Conservation (phyloP, 1,140 invertebrate genomes). For the Heliconius eleuchia region DNA sequence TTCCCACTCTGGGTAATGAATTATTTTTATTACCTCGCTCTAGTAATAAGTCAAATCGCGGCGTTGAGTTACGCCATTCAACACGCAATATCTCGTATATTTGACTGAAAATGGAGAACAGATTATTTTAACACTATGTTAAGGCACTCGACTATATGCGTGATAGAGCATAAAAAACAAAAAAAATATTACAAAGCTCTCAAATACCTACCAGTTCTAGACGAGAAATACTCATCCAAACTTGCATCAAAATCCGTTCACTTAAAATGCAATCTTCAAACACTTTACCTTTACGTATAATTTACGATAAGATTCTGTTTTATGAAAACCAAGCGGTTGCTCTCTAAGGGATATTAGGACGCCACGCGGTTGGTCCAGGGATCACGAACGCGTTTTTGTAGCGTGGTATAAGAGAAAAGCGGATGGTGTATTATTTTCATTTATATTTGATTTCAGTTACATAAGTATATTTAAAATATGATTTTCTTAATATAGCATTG, state of each 20-base stretch:
- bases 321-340: conserved; percentile 50
- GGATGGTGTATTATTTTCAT: neutral
- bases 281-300: conserved; percentile 24
- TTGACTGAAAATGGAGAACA: no score
- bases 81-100: no score
- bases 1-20: no score
- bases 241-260: conserved; percentile 2
- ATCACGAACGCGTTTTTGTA: conserved; percentile 58
- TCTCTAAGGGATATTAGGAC: conserved; percentile 60
- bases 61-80: no score
- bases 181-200: neutral
- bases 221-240: neutral
- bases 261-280: conserved; percentile 11
- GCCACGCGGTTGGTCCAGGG: conserved; percentile 58
- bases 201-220: neutral
- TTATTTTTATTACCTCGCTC: no score
- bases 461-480: no score
- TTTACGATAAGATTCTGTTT: conserved; percentile 40
- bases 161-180: no score
- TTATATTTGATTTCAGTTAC: no score
- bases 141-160: no score
- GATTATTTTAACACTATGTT: no score
- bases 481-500: no score
- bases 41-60: no score
- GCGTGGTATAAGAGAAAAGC: conserved; percentile 44